phyloP scores from a whole-genome alignment of 1,140 invertebrate genomes.

The Saccostrea echinata region DNA sequence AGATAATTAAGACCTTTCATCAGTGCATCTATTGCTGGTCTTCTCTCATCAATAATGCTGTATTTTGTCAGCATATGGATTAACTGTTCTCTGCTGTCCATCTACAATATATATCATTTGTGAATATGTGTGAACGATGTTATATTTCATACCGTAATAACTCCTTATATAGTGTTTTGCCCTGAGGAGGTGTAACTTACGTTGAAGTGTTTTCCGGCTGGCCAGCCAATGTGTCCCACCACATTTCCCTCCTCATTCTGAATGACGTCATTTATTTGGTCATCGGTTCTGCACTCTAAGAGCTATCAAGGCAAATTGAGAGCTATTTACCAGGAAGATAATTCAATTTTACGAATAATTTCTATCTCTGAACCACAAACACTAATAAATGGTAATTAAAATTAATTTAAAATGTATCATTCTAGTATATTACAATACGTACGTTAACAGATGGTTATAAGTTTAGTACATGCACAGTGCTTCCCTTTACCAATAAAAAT shows the following conservation, averaged over 20 bases:
- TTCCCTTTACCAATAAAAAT: too few species aligned
- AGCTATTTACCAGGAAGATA: too few species aligned
- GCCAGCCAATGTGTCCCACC: constrained; percentile 48
- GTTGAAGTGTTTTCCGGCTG: background rate
- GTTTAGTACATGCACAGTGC: too few species aligned
- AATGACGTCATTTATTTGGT: constrained; percentile 3
- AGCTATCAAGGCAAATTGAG: background rate
- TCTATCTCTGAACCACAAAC: too few species aligned
- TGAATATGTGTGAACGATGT: background rate
- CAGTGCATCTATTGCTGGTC: constrained; percentile 47
- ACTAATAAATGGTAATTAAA: background rate
- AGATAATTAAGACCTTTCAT: constrained; percentile 46
- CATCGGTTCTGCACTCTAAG: constrained; percentile 22
- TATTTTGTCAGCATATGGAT: constrained; percentile 37
- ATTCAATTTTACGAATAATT: background rate
- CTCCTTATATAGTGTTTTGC: background rate
- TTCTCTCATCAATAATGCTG: constrained; percentile 47
- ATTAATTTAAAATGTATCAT: background rate
- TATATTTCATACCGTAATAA: background rate
- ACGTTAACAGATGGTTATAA: too few species aligned
- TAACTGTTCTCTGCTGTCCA: constrained; percentile 28
- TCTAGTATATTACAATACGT: background rate
- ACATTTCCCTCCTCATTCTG: background rate
- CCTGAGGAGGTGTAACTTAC: background rate
- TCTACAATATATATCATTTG: background rate